Percentiles rank a stretch among this genome's conserved stretches.
Conservation (phyloP, 2,888 invertebrate genomes). For the Choristoneura rosaceana region DNA sequence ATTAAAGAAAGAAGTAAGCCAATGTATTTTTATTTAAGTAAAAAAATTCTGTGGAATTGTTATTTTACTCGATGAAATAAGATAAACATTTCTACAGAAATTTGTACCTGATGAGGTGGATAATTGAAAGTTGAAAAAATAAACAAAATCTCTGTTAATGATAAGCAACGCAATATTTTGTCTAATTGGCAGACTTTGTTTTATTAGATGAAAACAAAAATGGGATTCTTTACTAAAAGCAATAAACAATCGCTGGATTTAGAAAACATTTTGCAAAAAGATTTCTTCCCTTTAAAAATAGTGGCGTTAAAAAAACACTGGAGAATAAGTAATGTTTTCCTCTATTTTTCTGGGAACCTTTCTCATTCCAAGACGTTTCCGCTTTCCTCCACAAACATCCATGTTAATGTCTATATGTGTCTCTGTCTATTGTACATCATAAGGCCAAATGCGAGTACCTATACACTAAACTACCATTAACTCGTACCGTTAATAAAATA, state of each 20-base stretch:
- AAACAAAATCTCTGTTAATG: neutral
- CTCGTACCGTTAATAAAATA: too few species aligned
- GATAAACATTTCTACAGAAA: too few species aligned
- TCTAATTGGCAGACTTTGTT: neutral
- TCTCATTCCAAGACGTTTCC: conserved; percentile 17
- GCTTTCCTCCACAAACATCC: conserved; percentile 9
- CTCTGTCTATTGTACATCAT: neutral
- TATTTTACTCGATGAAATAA: too few species aligned
- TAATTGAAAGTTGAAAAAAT: neutral
- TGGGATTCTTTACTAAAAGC: neutral
- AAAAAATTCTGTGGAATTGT: too few species aligned
- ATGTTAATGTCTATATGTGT: conserved; percentile 1
- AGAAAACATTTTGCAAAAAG: neutral
- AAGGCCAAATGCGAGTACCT: neutral
- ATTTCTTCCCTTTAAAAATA: neutral
- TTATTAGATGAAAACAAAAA: neutral
- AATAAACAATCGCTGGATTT: neutral
- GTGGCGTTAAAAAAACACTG: neutral
- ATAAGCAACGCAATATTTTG: neutral
- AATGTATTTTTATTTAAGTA: too few species aligned
- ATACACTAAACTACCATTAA: too few species aligned
- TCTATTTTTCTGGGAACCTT: neutral
- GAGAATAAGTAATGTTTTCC: neutral
- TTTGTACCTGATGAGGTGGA: neutral
- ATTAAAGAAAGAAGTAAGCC: neutral